A percentile compares a stretch with the other conserved stretches of the same genome.
phyloP scores from a whole-genome alignment of 2,797 vertebrate species.

The Lagodon rhomboides region DNA sequence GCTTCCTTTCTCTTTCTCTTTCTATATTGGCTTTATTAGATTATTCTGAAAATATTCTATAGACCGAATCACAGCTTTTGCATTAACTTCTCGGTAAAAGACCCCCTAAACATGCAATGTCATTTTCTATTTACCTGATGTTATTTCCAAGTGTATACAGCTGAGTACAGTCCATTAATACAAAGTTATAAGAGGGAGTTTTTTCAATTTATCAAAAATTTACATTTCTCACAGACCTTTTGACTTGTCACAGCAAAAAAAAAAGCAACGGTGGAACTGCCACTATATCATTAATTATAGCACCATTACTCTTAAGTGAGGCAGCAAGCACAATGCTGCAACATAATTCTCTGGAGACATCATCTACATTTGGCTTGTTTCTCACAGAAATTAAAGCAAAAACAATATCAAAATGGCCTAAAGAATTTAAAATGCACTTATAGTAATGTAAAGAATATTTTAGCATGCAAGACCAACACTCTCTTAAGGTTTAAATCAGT shows the following conservation, averaged over 20 bases:
- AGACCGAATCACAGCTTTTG: too few species aligned
- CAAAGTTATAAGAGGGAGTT: background rate
- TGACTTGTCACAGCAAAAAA: conserved; percentile 18
- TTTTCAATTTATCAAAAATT: conserved; percentile 32
- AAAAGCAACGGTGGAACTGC: conserved; percentile 31
- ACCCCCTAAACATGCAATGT: too few species aligned
- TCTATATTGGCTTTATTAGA: too few species aligned
- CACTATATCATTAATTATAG: conserved; percentile 17
- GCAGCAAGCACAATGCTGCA: background rate
- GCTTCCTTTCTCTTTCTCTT: too few species aligned
- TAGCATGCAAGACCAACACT: background rate
- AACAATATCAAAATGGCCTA: background rate
- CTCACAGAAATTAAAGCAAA: background rate
- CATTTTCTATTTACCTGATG: too few species aligned
- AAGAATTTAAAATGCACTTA: background rate
- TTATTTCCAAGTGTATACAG: too few species aligned
- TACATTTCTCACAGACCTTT: conserved; percentile 37
- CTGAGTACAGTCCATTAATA: background rate
- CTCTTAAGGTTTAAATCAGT: background rate
- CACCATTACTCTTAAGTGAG: conserved; percentile 15
- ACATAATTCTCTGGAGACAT: background rate
- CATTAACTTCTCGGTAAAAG: too few species aligned
- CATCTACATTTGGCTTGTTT: background rate
- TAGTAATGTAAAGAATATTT: background rate
- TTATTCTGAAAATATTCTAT: too few species aligned